Conservation (phyloP, 1,140 invertebrate genomes). For the Chrysomallon squamiferum region DNA sequence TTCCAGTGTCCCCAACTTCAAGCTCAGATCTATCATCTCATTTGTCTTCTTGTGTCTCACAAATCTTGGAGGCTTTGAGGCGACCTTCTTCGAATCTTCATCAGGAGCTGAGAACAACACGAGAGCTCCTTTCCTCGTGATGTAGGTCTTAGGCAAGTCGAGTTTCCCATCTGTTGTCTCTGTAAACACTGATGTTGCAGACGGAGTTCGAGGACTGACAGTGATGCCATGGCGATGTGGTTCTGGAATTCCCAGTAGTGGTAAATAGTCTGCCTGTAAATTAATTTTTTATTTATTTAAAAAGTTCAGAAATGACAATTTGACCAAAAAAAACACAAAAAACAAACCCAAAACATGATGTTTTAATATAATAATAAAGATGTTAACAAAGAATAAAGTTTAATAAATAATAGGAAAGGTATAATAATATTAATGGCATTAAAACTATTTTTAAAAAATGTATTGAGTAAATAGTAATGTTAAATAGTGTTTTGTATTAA, state of each 20-base stretch:
- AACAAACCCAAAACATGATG: not conserved
- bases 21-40: slow-evolving; percentile 41
- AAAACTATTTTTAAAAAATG: not conserved
- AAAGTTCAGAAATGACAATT: slow-evolving; percentile 1
- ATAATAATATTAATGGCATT: not conserved
- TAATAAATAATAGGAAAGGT: not conserved
- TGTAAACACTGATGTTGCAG: not conserved
- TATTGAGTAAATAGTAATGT: not conserved
- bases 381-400: not conserved
- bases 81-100: slow-evolving; percentile 21
- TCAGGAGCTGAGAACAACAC: slow-evolving; percentile 52
- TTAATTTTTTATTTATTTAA: slow-evolving; percentile 21
- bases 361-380: not conserved
- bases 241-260: slow-evolving; percentile 4
- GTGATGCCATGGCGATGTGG: slow-evolving; percentile 52
- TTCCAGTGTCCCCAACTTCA: slow-evolving; percentile 49
- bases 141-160: slow-evolving; percentile 49
- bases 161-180: slow-evolving; percentile 33
- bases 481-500: not conserved
- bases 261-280: no score
- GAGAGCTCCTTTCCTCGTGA: slow-evolving; percentile 54
- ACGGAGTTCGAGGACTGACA: slow-evolving; percentile 20
- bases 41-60: slow-evolving; percentile 19
- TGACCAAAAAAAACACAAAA: not conserved
- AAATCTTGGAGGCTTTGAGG: slow-evolving; percentile 6